Evolutionary conservation across 2,113 vertebrate genomes (phyloP), one percentile per base, ranked within the genome.

Genomic region (Rhinoptilus africanus): DNA sequence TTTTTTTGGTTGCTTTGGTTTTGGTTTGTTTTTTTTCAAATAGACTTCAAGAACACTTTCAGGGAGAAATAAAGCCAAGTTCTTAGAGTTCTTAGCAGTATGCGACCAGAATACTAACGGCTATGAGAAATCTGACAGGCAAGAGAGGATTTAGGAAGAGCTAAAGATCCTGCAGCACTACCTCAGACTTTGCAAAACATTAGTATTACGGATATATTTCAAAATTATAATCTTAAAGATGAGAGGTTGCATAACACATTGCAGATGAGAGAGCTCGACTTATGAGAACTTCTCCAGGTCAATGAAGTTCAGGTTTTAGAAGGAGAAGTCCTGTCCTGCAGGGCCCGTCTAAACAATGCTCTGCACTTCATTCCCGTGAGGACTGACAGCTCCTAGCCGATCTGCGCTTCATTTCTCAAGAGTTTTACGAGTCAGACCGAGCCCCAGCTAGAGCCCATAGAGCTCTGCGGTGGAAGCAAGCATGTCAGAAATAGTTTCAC

Each of bases 391-490:
- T 90, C 53, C 48, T 59, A 32, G 48, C 30, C 11, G 8, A 57
- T 12, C 12, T 63, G 11, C 60, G 26, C 64, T 35, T 83, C 34
- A 9, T 17, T 77, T 63, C 77, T 67, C 26, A 60, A 11, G 28
- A 35, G 57, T 30, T 79, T 51, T 72, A 43, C 0, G 2, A 43
- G 22, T 12, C 64, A 53, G 14, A 74, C 15, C 2, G 8, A 78
- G 59, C 13, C 0, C 1, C 1, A 7, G 10, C 20, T 4, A 1
- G 23, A 74, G 51, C 26, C 41, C 39, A 28, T 0, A 35, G 13
- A 48, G 18, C 34, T 85, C 78, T 23, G 23, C 39, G 37, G 14
- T 3, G 8, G 22, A 75, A 78, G n/a, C 20, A 45, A 59, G 15
- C 13, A 6, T 1, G 12, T 39, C 41, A 28, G 24, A 39, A 72